Percentiles rank a stretch among this genome's conserved stretches.
These are phyloP conservation scores for Phalacrocorax brasilianus DNA, from an alignment of 2,113 vertebrate species.

Conservation along the genomic window DNA sequence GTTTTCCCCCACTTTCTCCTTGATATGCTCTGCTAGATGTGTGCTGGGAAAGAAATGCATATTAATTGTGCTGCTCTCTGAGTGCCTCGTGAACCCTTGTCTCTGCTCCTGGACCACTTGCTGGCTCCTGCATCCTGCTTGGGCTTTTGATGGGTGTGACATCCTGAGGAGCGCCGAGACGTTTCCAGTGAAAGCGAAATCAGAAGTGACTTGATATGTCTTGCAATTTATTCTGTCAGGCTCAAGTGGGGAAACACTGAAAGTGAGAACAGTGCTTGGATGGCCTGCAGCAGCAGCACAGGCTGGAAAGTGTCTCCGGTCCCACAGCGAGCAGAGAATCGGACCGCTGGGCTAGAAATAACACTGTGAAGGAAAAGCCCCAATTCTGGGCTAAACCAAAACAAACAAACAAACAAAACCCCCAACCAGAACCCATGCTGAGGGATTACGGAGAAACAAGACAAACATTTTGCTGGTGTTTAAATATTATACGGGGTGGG, in stretches of 20 bases:
- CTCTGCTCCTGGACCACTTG: neutral
- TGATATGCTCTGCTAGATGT: constrained; percentile 8
- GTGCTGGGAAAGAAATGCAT: neutral
- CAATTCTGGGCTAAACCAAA: neutral
- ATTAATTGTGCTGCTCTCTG: constrained; percentile 44
- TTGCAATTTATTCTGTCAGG: neutral
- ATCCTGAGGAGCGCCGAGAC: neutral
- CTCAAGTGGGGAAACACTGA: neutral
- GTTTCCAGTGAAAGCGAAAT: constrained; percentile 15
- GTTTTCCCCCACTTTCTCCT: neutral
- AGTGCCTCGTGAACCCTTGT: neutral
- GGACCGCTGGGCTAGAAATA: neutral
- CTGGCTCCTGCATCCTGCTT: neutral
- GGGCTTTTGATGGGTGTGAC: neutral
- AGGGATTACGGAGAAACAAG: neutral
- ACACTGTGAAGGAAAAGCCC: neutral
- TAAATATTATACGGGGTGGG: rapidly evolving
- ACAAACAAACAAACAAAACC: neutral
- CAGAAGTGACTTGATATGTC: neutral
- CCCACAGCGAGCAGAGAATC: neutral
- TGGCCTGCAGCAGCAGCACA: neutral
- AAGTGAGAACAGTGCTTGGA: neutral
- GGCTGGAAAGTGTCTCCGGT: neutral
- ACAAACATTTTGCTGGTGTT: neutral
- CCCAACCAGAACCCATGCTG: neutral